Base-by-base conservation (phyloP, 2,888 invertebrate species). In the Phyto melanocephala region DNA sequence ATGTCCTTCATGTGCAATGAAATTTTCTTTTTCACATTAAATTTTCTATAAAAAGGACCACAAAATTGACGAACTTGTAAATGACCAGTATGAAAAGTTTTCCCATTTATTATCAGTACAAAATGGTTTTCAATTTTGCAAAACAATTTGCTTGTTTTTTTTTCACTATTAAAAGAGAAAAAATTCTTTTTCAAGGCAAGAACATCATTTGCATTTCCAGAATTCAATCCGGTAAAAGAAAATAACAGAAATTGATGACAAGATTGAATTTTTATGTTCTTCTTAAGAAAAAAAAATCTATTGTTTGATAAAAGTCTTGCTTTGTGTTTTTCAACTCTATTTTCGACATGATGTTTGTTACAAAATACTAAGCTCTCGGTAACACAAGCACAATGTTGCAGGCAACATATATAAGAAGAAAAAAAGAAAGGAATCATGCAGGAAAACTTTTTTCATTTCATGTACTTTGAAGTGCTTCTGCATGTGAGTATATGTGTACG, bases 321-420 rank as follows among this genome's bases (percentile, higher is more conserved):
- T 1, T 2, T 33, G 47, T n/a, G 24, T 47, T 20, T 62, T 40
- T 17, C 11, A 2, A n/a, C n/a, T n/a, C 20, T 47, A 10, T 17
- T 20, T 40, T 42, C 40, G 40, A 20, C 50, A 17, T 60, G 24
- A 67, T 67, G 40, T n/a, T n/a, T 58, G 47, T 67, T 67, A 47
- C 75, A 76, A 6, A 76, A 76, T 60, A 76, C 68, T 67, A 28
- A 76, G 11, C 17, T 42, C 50, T 47, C 10, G 15, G n/a, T 40
- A 13, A 20, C 13, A 42, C 20, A 8, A 52, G 15, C 15, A 33
- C 35, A 37, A 62, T 72, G 45, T 63, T 33, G 15, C 42, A 56
- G 22, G 45, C 17, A 35, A 40, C 24, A 40, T n/a, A 47, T 33
- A 24, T 67, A 20, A 24, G 58, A 47, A 17, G 17, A 15, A 45